A percentile compares a stretch with the other conserved stretches of the same genome.
Evolutionary conservation across 35 echinoderm and acorn worm genomes (phyloP).

Genomic region (Heliocidaris tuberculata): DNA sequence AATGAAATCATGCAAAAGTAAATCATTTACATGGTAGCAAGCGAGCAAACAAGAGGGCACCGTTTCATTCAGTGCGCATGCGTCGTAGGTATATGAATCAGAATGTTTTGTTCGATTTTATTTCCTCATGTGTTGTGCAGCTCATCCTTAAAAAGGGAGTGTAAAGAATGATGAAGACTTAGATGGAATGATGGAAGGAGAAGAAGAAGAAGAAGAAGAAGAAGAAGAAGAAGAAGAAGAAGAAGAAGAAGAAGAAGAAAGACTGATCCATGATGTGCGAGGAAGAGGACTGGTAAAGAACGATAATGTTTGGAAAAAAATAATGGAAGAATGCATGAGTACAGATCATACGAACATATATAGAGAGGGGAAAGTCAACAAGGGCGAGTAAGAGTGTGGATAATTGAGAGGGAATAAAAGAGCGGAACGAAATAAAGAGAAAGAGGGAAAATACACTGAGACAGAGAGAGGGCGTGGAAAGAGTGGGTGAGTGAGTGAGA

Average conservation of each 20-base stretch:
- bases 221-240: too few relatives aligned
- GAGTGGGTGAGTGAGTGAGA: not conserved
- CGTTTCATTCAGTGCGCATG: not conserved
- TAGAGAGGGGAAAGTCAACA: not conserved
- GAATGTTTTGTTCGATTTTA: not conserved
- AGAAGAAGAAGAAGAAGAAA: too few relatives aligned
- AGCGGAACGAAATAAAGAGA: not conserved
- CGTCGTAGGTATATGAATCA: not conserved
- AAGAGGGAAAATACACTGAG: not conserved
- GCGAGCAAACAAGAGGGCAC: not conserved
- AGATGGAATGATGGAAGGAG: not conserved
- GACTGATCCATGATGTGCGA: not conserved
- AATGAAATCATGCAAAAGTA: slow-evolving; percentile 14
- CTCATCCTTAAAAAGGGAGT: too few relatives aligned
- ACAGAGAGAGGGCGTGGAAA: not conserved
- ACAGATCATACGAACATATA: not conserved
- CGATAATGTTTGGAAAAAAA: too few relatives aligned
- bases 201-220: not conserved
- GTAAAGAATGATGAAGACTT: not conserved
- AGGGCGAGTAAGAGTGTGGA: not conserved
- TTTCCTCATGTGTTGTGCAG: not conserved
- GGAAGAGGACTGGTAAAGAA: too few relatives aligned
- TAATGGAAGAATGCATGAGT: too few relatives aligned
- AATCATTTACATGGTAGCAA: not conserved
- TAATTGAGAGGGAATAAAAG: too few relatives aligned